These are phyloP conservation scores for Calameuta idolon DNA, from an alignment of 2,888 invertebrate genomes.

Conservation along the genomic window DNA sequence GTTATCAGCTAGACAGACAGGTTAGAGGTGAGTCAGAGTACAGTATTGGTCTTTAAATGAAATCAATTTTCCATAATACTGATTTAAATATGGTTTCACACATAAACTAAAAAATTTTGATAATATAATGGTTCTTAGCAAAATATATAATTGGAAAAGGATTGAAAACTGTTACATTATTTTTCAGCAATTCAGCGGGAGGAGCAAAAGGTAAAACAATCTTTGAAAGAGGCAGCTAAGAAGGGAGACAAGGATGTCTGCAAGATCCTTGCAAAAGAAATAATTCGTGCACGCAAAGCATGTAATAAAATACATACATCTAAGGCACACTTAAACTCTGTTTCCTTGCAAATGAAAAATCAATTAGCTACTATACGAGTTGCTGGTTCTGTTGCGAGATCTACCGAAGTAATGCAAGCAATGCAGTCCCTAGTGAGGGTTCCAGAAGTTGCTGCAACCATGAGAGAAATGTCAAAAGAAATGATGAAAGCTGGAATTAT, in stretches of 20 bases:
- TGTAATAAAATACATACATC: slow-evolving; percentile 93
- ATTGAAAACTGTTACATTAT: slow-evolving; percentile 9
- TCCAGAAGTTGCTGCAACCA: slow-evolving; percentile 94
- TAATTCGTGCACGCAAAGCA: slow-evolving; percentile 88
- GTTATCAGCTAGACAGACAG: slow-evolving; percentile 93
- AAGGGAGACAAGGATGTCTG: slow-evolving; percentile 96
- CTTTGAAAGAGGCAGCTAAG: slow-evolving; percentile 94
- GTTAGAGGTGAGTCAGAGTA: slow-evolving; percentile 77
- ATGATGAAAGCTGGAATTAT: slow-evolving; percentile 99
- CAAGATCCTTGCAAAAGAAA: slow-evolving; percentile 91
- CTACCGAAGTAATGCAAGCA: slow-evolving; percentile 98
- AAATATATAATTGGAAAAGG: not conserved
- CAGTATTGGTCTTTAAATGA: not conserved
- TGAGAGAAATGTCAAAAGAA: slow-evolving; percentile 98
- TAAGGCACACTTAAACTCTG: slow-evolving; percentile 97
- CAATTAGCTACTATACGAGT: slow-evolving; percentile 95
- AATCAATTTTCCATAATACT: not conserved
- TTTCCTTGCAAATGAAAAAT: slow-evolving; percentile 97
- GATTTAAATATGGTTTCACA: not conserved
- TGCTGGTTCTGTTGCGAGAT: slow-evolving; percentile 92
- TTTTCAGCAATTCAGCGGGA: slow-evolving; percentile 90
- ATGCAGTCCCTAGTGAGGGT: slow-evolving; percentile 93
- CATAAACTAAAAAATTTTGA: not conserved
- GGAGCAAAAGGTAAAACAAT: slow-evolving; percentile 95
- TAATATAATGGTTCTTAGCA: not conserved